phyloP scores from a whole-genome alignment of 2,888 invertebrate species.

The Andrena bucephala region DNA sequence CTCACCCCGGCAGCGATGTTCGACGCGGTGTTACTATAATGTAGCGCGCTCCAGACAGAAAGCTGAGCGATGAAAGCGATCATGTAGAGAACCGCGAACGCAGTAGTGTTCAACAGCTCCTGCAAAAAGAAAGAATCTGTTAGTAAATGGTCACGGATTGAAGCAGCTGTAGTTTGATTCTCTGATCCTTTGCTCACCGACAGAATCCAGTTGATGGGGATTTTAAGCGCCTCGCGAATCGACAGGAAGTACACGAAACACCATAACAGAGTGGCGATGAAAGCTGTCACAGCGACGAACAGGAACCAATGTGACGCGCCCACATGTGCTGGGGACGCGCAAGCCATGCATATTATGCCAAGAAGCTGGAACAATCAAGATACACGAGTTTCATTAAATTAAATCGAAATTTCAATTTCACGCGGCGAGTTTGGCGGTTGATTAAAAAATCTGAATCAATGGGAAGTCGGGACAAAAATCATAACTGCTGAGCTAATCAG shows the following conservation, averaged over 20 bases:
- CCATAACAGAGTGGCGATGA: conserved; percentile 94
- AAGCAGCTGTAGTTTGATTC: too few relatives aligned
- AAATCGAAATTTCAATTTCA: not conserved
- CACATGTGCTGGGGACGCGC: conserved; percentile 89
- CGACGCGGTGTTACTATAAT: conserved; percentile 77
- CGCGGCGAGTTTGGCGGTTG: too few relatives aligned
- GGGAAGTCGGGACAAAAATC: too few relatives aligned
- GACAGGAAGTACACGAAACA: conserved; percentile 92
- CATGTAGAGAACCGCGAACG: conserved; percentile 90
- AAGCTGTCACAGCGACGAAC: conserved; percentile 93
- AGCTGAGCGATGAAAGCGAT: conserved; percentile 94
- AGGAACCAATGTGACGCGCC: conserved; percentile 92
- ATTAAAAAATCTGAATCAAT: too few relatives aligned
- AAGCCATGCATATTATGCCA: conserved; percentile 94
- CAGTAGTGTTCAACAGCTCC: conserved; percentile 92
- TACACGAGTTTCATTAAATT: not conserved
- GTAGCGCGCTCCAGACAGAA: conserved; percentile 86
- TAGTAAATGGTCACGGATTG: not conserved
- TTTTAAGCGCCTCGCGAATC: conserved; percentile 91
- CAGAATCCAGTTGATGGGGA: conserved; percentile 94
- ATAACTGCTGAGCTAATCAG: too few relatives aligned
- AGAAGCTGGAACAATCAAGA: conserved; percentile 88
- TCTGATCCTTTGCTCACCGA: conserved; percentile 87
- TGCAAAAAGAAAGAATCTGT: conserved; percentile 84
- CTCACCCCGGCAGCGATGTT: conserved; percentile 93